phyloP scores from a whole-genome alignment of 2,888 invertebrate genomes.

The Rhaphigaster nebulosa region DNA sequence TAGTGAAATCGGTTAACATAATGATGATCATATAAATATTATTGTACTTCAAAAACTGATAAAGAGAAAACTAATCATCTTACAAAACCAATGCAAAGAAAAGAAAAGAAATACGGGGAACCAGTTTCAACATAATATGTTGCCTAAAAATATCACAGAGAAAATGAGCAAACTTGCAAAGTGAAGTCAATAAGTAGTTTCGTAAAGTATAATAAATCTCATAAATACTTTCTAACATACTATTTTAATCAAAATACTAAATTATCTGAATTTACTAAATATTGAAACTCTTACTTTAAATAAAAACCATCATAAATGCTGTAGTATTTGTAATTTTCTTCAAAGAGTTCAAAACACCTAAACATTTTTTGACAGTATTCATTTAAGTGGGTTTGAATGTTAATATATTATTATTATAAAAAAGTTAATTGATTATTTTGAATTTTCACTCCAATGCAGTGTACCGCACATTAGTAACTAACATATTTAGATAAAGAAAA shows the following conservation, averaged over 20 bases:
- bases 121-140: not conserved
- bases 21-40: not conserved
- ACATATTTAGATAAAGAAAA: not conserved
- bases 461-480: not conserved
- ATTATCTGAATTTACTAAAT: not conserved
- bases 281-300: not conserved
- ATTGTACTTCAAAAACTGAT: not conserved
- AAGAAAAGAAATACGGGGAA: not conserved
- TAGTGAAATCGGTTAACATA: not conserved
- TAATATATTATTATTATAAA: not conserved
- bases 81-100: not conserved
- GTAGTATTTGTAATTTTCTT: not conserved
- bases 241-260: not conserved
- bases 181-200: slow-evolving; percentile 2
- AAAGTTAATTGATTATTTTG: not conserved
- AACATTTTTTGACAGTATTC: not conserved
- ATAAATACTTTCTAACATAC: not conserved
- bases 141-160: slow-evolving; percentile 30
- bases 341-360: not conserved
- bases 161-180: slow-evolving; percentile 16
- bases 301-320: not conserved
- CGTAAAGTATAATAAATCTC: not conserved
- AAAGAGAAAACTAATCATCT: not conserved
- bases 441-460: not conserved
- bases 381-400: not conserved